Evolutionary conservation across 2,113 vertebrate species (phyloP), one percentile per base, ranked within the genome.

Genomic region (Cacatua alba): DNA sequence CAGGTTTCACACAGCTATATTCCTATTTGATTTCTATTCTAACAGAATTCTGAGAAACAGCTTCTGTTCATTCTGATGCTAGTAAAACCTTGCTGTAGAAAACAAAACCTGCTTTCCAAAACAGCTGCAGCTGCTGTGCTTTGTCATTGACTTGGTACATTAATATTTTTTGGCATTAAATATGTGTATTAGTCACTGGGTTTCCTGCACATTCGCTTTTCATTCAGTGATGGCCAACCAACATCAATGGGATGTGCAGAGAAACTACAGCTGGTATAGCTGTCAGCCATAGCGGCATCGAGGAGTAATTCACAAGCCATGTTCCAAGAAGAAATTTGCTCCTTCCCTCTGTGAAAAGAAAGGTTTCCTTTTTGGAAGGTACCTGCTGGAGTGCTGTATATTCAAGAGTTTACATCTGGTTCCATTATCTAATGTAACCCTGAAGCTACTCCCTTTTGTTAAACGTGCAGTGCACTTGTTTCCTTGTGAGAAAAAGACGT

Each of bases 1-100:
- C 86, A 94, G 78, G 67, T 95, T 95, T 95, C 86, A 89, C 81
- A 25, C n/a, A 51, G 37, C 80, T 94, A 63, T 63, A 63, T 94
- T 92, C 3, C 0, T 75, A 44, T 89, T 91, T 89, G 74, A 69
- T 92, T 89, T 92, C 60, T 91, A 9, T 90, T 81, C 90, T 88
- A 86, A 75, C 60, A 49, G 43, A 39, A 35, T 88, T 87, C 60
- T 70, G 29, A 67, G 43, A 64, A 96, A 67, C 39, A 69, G 46
- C 74, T 94, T 90, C 49, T 85, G 29, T 91, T 96, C 46, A 48
- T 94, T 94, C 51, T 82, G 46, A 48, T 89, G 49, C 49, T 70
- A 26, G 64, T 81, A 91, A 86, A 84, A 91, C 68, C 49, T 86
- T n/a, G 48, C 44, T 21, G 5, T 63, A 13, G 17, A 51, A 75